Evolutionary conservation across 2,113 vertebrate species (phyloP).

Genomic region (Rhinolophus sinicus): DNA sequence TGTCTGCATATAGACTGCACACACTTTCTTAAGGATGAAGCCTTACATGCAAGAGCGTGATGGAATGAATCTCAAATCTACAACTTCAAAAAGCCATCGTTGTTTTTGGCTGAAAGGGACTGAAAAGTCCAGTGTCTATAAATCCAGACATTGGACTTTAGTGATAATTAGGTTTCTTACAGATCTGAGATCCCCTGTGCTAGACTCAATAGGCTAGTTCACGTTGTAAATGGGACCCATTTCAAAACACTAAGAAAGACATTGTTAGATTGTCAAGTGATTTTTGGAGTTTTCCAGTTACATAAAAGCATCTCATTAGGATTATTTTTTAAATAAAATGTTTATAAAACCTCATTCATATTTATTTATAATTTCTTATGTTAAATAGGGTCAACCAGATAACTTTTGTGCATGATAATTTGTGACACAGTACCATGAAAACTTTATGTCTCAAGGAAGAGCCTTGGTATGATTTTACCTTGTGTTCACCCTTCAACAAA

Average conservation of each 20-base stretch:
- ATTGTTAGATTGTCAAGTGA: neutral
- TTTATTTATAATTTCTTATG: neutral
- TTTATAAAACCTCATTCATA: neutral
- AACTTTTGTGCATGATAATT: neutral
- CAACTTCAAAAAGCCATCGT: conserved; percentile 41
- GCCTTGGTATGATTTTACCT: neutral
- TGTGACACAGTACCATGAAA: neutral
- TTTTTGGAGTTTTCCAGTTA: neutral
- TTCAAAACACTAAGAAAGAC: neutral
- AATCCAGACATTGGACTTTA: conserved; percentile 15
- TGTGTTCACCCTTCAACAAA: neutral
- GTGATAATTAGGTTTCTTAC: conserved; percentile 44
- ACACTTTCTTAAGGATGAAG: neutral
- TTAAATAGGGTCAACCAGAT: neutral
- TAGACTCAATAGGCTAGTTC: neutral
- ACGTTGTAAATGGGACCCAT: neutral
- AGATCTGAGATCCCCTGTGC: neutral
- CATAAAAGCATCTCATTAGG: neutral
- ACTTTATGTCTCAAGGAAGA: neutral
- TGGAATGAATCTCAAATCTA: conserved; percentile 38
- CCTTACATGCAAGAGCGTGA: neutral
- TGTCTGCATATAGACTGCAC: neutral
- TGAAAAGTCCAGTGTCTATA: neutral
- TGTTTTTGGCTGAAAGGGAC: conserved; percentile 38
- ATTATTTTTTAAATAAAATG: neutral